Evolutionary conservation across 2,888 invertebrate species (phyloP), one percentile per base, ranked within the genome.

Genomic region (Leucoma salicis): DNA sequence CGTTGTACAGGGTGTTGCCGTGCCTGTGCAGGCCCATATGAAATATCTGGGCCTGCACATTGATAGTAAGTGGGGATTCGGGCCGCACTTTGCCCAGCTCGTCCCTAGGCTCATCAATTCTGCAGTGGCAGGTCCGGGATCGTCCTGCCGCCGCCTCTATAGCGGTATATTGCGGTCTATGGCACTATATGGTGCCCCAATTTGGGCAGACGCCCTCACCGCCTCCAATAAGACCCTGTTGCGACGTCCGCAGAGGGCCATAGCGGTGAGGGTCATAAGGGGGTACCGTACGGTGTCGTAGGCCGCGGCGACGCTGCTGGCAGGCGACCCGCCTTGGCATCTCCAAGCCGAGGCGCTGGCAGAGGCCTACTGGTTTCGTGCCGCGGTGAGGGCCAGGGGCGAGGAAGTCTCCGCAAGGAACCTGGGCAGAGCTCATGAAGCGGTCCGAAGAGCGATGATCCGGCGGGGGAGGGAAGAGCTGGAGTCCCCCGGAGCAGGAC

Each of bases 1-100:
- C 2, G 8, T 6, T 21, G 21, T 21, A 8, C 8, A 6, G 6
- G 21, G 59, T 81, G 70, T 46, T 79, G 46, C 59, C 42, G 50
- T 66, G 31, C 66, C 66, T 42, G 63, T 59, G 42, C 56, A 53
- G 31, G 49, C 58, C 39, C 46, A 51, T 6, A 21, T 21, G 21
- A 21, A n/a, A 21, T 21, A 21, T 8, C 21, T 21, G 21, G 21
- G 21, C 8, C 21, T 21, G 21, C 21, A 21, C 21, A 6, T 21
- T 8, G 21, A 21, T 4, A 21, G 6, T 21, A 21, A 21, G 21
- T 21, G 21, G 21, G 8, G 5, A 8, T 21, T 21, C 5, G 21
- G 21, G 21, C 21, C 21, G 21, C 21, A 21, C 5, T 21, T 21
- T 21, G 21, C 21, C 6, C 21, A 21, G 6, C 21, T 21, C 21